Evolutionary conservation across 2,113 vertebrate species (phyloP).

Genomic region (Ameiurus melas): DNA sequence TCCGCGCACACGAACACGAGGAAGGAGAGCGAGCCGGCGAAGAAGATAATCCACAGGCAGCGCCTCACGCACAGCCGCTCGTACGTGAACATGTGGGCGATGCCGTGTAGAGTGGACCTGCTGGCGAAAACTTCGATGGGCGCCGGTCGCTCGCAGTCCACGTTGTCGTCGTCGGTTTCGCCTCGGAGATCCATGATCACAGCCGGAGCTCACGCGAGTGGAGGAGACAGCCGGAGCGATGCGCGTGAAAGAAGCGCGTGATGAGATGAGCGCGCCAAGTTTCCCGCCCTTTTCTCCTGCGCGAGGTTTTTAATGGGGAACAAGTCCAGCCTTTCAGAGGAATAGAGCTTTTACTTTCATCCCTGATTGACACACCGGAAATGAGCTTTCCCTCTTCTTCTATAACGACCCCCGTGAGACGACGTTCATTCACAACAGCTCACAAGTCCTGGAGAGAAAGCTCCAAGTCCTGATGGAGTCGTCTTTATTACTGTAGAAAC

Average conservation of each 20-base stretch:
- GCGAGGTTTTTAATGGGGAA: slow-evolving; percentile 2
- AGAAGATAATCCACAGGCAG: slow-evolving; percentile 90
- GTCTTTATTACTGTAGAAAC: background rate
- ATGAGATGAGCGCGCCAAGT: slow-evolving; percentile 3
- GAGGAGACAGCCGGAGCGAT: background rate
- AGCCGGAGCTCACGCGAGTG: background rate
- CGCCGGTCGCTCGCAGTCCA: slow-evolving; percentile 83
- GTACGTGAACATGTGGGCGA: slow-evolving; percentile 98
- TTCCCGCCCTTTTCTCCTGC: slow-evolving; percentile 23
- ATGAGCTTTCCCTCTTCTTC: slow-evolving; percentile 1
- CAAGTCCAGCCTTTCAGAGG: background rate
- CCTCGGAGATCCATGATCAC: slow-evolving; percentile 87
- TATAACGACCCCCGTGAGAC: background rate
- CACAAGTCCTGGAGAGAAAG: background rate
- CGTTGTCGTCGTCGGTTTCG: slow-evolving; percentile 86
- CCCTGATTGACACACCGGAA: background rate
- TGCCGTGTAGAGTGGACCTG: slow-evolving; percentile 95
- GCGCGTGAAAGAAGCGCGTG: background rate
- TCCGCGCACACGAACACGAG: slow-evolving; percentile 91
- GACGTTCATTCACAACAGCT: background rate
- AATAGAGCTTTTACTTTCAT: slow-evolving; percentile 20
- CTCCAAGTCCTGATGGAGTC: background rate
- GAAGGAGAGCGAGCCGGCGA: slow-evolving; percentile 87
- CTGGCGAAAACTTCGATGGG: slow-evolving; percentile 95
- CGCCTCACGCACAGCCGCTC: slow-evolving; percentile 91